A percentile compares a stretch with the other conserved stretches of the same genome.
Conservation (phyloP, 2,888 invertebrate species). For the Xestia xanthographa region DNA sequence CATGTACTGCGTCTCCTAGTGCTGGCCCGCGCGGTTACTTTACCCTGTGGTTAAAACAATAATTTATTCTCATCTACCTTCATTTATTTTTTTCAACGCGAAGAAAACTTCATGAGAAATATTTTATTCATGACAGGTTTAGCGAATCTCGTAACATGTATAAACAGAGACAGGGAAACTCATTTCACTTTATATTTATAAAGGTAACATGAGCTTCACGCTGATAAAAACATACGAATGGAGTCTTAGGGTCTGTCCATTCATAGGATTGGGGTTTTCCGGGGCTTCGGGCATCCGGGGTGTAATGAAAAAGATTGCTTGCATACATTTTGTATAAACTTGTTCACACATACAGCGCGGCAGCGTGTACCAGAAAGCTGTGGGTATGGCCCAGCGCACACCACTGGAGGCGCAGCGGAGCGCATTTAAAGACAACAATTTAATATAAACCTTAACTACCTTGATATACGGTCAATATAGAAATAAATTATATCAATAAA, state of each 20-base stretch:
- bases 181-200: slow-evolving; percentile 31
- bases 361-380: no score
- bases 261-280: not conserved
- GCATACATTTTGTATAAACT: no score
- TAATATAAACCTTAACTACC: no score
- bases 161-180: slow-evolving; percentile 20
- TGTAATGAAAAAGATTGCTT: not conserved
- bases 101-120: not conserved
- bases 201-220: slow-evolving; percentile 8
- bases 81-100: not conserved
- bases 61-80: not conserved
- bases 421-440: no score
- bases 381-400: no score
- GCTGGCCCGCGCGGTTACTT: not conserved
- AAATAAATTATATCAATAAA: no score
- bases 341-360: no score
- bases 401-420: no score
- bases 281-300: no score
- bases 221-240: not conserved
- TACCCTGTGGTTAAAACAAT: not conserved
- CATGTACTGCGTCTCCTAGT: no score
- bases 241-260: not conserved
- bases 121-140: slow-evolving; percentile 25
- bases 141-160: not conserved
- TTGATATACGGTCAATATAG: no score